Base-by-base conservation (phyloP, 2,113 vertebrate species). In the Actinemys pallida region DNA sequence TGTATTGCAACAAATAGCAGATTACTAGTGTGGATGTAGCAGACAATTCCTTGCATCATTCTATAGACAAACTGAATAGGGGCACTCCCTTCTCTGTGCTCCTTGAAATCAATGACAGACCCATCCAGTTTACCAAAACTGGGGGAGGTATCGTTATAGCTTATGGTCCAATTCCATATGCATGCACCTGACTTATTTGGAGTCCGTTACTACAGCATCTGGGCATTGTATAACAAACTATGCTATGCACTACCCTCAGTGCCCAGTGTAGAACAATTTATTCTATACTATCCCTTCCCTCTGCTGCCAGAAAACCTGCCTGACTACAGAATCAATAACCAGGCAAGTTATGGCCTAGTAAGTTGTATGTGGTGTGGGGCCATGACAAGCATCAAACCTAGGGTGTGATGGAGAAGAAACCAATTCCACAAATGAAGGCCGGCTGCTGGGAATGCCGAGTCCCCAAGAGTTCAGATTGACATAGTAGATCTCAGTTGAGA, bases 351-450 rank as follows among this genome's bases (percentile, higher is more conserved):
- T 45, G 79, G 39, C 6, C 93, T 88, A 57, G 54, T 2, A 42
- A 59, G 25, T 57, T 54, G 69, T 5, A 81, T 50, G 45, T 0
- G 0, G 42, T 45, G 20, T 24, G 72, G 54, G 76, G 87, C 35
- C 56, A 93, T 45, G 31, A 65, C 4, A 39, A 83, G 88, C 78
- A 92, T 81, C 85, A 95, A 72, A 94, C 84, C 65, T 59, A 86
- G 42, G 11, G 86, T 93, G 81, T 89, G 62, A 84, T 62, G 13
- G 1, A 76, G 76, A 84, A 8, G 56, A 24, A n/a, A 53, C 81
- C 57, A 45, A 9, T 80, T 69, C 45, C 42, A 88, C 57, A 93
- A 94, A 39, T 20, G 50, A 94, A 84, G 90, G 82, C 35, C 31
- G 4, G 62, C 62, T n/a, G 3, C 35, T 39, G 65, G 72, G 87